Percentiles rank a stretch among this genome's conserved stretches.
phyloP scores from a whole-genome alignment of 2,888 invertebrate species.

The Stenolophus ochropezus region DNA sequence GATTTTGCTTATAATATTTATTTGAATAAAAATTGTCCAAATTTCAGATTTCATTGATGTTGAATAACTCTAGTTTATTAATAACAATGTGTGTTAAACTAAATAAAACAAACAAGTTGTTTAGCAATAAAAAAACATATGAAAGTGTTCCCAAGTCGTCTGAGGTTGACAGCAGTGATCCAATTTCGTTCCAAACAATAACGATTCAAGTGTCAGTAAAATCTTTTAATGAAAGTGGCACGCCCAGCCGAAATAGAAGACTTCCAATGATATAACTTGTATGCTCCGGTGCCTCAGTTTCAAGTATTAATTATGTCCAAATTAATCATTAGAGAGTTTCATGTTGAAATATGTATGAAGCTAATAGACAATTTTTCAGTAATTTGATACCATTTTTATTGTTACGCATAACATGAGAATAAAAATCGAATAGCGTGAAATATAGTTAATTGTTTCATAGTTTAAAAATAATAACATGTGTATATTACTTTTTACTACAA shows the following conservation, averaged over 20 bases:
- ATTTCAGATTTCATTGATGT: no score
- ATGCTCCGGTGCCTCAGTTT: neutral
- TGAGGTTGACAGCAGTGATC: conserved; percentile 24
- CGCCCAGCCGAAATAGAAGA: neutral
- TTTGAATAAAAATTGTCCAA: no score
- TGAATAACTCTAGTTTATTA: no score
- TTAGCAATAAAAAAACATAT: neutral
- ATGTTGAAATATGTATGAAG: neutral
- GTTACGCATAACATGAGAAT: neutral
- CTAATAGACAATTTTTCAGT: neutral
- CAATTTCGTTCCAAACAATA: conserved; percentile 5
- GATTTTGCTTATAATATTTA: no score
- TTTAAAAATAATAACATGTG: neutral
- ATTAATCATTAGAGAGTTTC: conserved; percentile 25
- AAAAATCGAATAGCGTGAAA: neutral
- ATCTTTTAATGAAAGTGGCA: conserved; percentile 28
- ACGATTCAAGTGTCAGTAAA: conserved; percentile 18
- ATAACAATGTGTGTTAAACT: neutral
- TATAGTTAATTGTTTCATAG: neutral
- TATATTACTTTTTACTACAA: neutral
- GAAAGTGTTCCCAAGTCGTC: conserved; percentile 5
- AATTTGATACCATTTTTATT: neutral
- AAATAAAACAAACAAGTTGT: neutral
- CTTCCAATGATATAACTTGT: conserved; percentile 18
- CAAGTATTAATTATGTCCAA: neutral